Conservation (phyloP, 2,113 vertebrate genomes). For the Smithornis capensis region DNA sequence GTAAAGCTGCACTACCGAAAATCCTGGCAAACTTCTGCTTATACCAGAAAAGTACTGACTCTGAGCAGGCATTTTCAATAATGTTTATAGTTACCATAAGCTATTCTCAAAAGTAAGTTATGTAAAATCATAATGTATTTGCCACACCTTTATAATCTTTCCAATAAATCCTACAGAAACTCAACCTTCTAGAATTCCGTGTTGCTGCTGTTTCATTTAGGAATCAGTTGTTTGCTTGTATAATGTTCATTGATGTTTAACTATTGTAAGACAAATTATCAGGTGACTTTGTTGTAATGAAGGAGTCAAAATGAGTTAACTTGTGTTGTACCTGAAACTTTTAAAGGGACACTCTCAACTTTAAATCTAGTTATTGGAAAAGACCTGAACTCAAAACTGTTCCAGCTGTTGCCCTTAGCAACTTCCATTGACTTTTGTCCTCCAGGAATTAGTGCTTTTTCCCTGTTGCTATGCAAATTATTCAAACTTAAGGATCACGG, state of each 20-base stretch:
- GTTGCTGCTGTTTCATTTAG: constrained; percentile 50
- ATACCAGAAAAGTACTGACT: constrained; percentile 39
- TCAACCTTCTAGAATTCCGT: constrained; percentile 41
- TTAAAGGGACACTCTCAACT: constrained; percentile 29
- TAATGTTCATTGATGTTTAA: not conserved
- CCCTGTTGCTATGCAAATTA: not conserved
- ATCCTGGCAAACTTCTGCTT: constrained; percentile 46
- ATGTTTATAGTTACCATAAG: constrained; percentile 63
- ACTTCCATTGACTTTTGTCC: not conserved
- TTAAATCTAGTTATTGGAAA: not conserved
- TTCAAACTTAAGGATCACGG: not conserved
- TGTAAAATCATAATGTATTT: constrained; percentile 69
- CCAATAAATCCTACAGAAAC: constrained; percentile 73
- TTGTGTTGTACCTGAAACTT: not conserved
- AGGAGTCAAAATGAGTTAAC: not conserved
- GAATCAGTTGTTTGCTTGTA: not conserved
- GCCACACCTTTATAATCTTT: constrained; percentile 63
- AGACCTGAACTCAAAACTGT: not conserved
- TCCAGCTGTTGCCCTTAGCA: not conserved
- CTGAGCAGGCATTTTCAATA: constrained; percentile 58
- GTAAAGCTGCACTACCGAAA: constrained; percentile 13
- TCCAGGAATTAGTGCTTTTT: not conserved
- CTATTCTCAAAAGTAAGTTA: constrained; percentile 48
- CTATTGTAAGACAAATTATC: not conserved
- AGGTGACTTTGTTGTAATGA: not conserved